Conservation (phyloP, 1,140 invertebrate genomes). For the Phymastichus coffea region DNA sequence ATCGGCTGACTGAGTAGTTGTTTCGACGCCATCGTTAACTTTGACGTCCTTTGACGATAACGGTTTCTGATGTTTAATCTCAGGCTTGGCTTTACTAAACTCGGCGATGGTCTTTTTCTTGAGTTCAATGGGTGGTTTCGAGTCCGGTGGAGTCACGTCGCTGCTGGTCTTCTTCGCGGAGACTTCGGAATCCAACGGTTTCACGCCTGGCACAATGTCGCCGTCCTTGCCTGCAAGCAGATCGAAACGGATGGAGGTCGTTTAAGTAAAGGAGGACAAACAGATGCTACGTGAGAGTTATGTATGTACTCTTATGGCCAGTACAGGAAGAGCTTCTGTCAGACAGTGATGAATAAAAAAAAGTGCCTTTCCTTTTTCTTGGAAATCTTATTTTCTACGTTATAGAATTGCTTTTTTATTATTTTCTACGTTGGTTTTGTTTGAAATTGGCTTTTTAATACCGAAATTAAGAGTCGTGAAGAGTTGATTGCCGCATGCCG, state of each 20-base stretch:
- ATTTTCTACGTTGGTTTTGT: too few relatives aligned
- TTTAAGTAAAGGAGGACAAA: not conserved
- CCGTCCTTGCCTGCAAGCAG: constrained; percentile 13
- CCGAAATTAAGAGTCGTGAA: too few relatives aligned
- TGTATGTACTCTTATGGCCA: too few relatives aligned
- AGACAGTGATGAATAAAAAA: too few relatives aligned
- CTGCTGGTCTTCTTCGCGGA: constrained; percentile 10
- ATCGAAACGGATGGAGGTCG: not conserved
- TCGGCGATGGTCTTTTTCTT: constrained; percentile 42
- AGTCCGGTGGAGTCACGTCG: constrained; percentile 14
- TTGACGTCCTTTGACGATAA: not conserved
- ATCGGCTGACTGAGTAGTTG: not conserved
- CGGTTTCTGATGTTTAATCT: not conserved
- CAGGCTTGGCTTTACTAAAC: not conserved
- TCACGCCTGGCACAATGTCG: constrained; percentile 32
- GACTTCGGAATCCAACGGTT: constrained; percentile 31
- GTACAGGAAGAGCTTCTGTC: too few relatives aligned
- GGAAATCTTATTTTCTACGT: too few relatives aligned
- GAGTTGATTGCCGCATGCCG: too few relatives aligned
- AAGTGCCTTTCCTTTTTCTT: too few relatives aligned
- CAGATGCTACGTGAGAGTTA: too few relatives aligned
- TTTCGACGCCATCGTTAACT: constrained; percentile 9
- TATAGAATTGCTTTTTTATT: too few relatives aligned
- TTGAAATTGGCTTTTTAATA: too few relatives aligned
- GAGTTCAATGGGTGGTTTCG: constrained; percentile 35